phyloP scores from a whole-genome alignment of 2,797 vertebrate species.

The Mus spretus region DNA sequence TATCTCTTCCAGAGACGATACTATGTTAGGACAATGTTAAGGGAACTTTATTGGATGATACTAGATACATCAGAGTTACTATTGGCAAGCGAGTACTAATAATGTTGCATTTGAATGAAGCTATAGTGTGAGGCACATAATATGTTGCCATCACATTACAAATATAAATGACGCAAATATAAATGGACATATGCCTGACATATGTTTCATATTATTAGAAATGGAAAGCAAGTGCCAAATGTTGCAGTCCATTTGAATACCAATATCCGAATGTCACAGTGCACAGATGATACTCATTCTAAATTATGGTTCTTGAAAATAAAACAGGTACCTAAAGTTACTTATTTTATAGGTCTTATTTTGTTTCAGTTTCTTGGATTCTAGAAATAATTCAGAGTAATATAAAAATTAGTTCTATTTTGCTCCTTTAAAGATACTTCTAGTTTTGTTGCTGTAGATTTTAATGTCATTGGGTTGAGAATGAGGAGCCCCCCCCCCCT shows the following conservation, averaged over 20 bases:
- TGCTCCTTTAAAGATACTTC: slow-evolving; percentile 47
- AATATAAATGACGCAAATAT: slow-evolving; percentile 21
- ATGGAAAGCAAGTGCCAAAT: slow-evolving; percentile 48
- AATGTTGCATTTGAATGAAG: background rate
- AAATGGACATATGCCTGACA: slow-evolving; percentile 19
- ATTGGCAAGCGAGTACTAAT: background rate
- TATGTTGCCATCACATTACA: slow-evolving; percentile 44
- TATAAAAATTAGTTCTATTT: slow-evolving; percentile 64
- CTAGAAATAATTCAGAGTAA: slow-evolving; percentile 47
- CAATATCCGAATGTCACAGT: slow-evolving; percentile 42
- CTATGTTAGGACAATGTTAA: slow-evolving; percentile 25
- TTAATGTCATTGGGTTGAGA: slow-evolving; percentile 36
- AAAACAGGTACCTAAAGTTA: background rate
- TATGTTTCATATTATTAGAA: slow-evolving; percentile 64
- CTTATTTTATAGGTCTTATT: slow-evolving; percentile 22
- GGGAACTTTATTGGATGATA: slow-evolving; percentile 14
- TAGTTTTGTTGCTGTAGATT: slow-evolving; percentile 52
- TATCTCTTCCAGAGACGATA: slow-evolving; percentile 29
- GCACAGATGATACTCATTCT: slow-evolving; percentile 33
- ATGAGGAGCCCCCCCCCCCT: background rate
- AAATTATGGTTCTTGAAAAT: slow-evolving; percentile 49
- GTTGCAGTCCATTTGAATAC: slow-evolving; percentile 31
- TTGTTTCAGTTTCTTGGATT: slow-evolving; percentile 49
- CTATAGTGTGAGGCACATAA: background rate
- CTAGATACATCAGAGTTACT: background rate